Evolutionary conservation across 2,113 vertebrate genomes (phyloP).

Genomic region (Cathartes aura): DNA sequence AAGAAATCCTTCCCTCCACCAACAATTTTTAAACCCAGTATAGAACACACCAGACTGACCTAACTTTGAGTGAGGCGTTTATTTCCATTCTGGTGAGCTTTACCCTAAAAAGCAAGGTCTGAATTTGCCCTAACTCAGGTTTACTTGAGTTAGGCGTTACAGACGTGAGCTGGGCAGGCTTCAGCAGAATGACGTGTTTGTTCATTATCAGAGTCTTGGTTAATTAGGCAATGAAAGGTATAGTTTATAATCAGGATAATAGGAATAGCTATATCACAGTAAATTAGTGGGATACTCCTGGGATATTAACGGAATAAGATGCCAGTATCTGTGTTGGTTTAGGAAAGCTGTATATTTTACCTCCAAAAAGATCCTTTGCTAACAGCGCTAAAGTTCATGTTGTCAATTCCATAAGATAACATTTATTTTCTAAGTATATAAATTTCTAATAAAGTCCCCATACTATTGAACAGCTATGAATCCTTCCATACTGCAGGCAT

Average conservation of each 20-base stretch:
- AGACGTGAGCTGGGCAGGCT: neutral
- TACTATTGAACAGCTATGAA: neutral
- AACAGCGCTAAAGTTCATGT: neutral
- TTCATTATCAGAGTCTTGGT: neutral
- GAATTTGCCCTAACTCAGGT: neutral
- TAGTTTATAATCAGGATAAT: neutral
- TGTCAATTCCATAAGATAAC: neutral
- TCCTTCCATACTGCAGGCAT: neutral
- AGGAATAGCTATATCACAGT: neutral
- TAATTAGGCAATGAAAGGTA: conserved; percentile 1
- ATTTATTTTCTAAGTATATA: neutral
- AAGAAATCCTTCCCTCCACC: accelerated
- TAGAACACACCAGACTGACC: neutral
- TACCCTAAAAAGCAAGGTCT: neutral
- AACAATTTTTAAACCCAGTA: neutral
- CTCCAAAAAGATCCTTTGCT: neutral
- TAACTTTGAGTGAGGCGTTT: neutral
- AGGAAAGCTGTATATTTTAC: neutral
- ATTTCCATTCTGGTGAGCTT: neutral
- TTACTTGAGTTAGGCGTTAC: neutral
- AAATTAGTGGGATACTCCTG: neutral
- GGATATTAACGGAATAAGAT: neutral
- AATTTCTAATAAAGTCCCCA: neutral
- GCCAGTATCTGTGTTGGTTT: neutral
- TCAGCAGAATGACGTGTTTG: neutral